Base-by-base conservation (phyloP, 2,113 vertebrate species). In the Acanthochromis polyacanthus region DNA sequence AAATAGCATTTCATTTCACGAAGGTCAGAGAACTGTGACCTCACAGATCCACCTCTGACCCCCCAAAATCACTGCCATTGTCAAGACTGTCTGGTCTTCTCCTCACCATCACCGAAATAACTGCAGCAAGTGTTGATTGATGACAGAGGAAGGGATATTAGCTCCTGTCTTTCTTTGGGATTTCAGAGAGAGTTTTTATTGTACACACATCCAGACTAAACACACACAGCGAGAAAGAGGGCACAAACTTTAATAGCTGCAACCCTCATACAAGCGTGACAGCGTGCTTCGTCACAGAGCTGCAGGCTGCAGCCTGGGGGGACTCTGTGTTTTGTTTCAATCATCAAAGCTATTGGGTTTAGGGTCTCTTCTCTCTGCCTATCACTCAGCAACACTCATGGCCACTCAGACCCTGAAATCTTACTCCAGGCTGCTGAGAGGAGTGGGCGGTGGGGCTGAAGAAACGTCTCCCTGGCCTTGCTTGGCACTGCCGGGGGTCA, bases 321-420 rank as follows among this genome's bases (percentile, higher is more conserved):
- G 82, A 57, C 81, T 91, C 85, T 82, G 89, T 93, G 89, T 94
- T 91, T 91, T 87, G 88, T 91, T 86, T 94, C 91, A 95, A 67
- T 92, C 88, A 95, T 91, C 82, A 91, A 91, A 93, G 74, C 74
- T 88, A 91, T 88, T 93, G 89, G 60, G 85, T 91, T 80, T 86
- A 88, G 84, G 75, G 70, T 89, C 86, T 88, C 86, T 86, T 79
- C 91, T 92, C 88, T 81, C 70, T 73, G 83, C 82, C 87, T 61
- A 63, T 94, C 93, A 91, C 88, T 93, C 93, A 94, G 91, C 94
- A 76, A 86, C 84, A 81, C 89, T 93, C 95, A 94, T 51, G 90
- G 90, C 86, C 90, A 87, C 91, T 92, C 71, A 82, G 90, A 89
- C 89, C 75, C 78, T 89, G 94, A 93, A 95, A 94, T 93, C 93